phyloP scores from a whole-genome alignment of 2,797 vertebrate species.

The Balearica regulorum region DNA sequence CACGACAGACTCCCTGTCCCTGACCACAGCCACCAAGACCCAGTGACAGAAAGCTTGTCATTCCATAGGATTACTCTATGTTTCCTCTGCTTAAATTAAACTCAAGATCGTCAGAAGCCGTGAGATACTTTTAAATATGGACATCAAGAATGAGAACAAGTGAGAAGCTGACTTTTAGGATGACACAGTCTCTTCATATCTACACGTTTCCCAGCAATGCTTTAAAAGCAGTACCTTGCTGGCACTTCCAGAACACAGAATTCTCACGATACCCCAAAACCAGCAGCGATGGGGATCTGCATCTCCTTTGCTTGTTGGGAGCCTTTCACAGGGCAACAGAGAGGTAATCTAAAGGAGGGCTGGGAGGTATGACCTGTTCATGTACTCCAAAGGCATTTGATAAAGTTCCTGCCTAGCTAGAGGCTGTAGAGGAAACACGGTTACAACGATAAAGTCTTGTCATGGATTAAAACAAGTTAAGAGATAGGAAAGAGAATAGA shows the following conservation, averaged over 20 bases:
- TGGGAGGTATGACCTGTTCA: not conserved
- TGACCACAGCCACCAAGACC: not conserved
- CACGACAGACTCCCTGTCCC: not conserved
- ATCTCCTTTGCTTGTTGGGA: not conserved
- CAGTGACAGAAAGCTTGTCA: not conserved
- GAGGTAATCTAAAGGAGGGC: not conserved
- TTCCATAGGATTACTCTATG: not conserved
- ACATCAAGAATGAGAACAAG: no score
- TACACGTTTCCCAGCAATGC: not conserved
- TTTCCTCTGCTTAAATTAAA: not conserved
- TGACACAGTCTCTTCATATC: not conserved
- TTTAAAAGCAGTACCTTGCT: not conserved
- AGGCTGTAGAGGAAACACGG: not conserved
- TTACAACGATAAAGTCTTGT: not conserved
- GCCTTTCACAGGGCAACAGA: not conserved
- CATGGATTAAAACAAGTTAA: slow-evolving; percentile 30
- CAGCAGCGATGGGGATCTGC: not conserved
- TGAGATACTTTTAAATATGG: not conserved
- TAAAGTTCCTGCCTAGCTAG: not conserved
- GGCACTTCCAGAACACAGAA: not conserved
- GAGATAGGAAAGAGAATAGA: slow-evolving; percentile 17
- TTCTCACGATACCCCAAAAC: not conserved
- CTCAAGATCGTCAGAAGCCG: not conserved
- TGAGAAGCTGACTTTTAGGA: not conserved
- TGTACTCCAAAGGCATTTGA: not conserved